phyloP scores from a whole-genome alignment of 2,888 invertebrate genomes.

The Allolobophora icterica region DNA sequence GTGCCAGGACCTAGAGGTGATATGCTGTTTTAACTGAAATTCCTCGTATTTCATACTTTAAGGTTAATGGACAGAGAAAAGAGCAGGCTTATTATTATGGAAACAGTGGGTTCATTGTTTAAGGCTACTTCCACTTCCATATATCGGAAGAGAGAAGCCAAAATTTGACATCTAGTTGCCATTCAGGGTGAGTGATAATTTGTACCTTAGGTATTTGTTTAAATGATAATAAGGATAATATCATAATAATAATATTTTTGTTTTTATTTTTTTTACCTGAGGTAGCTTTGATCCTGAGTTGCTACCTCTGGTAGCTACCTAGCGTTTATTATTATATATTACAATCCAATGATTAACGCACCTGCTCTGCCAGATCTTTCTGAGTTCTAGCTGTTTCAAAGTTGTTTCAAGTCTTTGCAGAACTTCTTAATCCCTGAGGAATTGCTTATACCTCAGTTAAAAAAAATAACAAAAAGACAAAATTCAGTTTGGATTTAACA shows the following conservation, averaged over 20 bases:
- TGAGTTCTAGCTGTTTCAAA: neutral
- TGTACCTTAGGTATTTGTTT: neutral
- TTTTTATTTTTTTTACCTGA: neutral
- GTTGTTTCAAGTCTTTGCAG: neutral
- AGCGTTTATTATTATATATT: neutral
- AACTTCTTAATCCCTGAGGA: too few species aligned
- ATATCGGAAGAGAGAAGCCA: neutral
- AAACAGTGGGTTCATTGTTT: neutral
- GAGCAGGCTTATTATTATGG: neutral
- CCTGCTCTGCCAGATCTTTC: neutral
- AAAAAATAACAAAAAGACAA: too few species aligned
- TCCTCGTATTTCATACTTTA: neutral
- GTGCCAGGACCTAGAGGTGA: slow-evolving; percentile 27
- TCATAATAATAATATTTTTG: too few species aligned
- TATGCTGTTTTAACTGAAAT: neutral
- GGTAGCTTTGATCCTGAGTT: neutral
- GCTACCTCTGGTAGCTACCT: too few species aligned
- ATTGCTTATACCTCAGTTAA: too few species aligned
- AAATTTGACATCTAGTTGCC: too few species aligned
- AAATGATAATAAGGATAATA: neutral
- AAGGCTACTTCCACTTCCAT: too few species aligned
- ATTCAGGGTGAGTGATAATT: too few species aligned
- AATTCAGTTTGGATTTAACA: too few species aligned
- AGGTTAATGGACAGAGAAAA: neutral
- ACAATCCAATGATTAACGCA: neutral